Evolutionary conservation across 2,113 vertebrate genomes (phyloP).

Genomic region (Pungitius pungitius): DNA sequence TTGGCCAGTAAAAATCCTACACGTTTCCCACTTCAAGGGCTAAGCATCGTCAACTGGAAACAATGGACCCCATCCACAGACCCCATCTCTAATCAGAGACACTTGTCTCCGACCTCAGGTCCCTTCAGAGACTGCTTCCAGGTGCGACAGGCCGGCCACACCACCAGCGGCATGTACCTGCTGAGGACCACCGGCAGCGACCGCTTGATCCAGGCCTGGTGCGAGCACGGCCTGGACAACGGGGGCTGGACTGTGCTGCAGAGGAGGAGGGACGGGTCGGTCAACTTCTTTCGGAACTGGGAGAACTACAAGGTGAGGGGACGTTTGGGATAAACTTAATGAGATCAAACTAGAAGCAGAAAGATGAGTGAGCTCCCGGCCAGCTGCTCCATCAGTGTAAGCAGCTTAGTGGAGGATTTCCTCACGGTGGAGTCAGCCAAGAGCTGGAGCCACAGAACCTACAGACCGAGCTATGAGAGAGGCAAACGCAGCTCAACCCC

Average conservation of each 20-base stretch:
- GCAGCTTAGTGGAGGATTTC: constrained; percentile 47
- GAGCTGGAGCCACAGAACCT: constrained; percentile 30
- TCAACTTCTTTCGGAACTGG: constrained; percentile 99
- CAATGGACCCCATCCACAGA: no score
- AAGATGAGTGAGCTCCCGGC: constrained; percentile 4
- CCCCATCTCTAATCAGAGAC: not conserved
- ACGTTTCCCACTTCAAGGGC: not conserved
- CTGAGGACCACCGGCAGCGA: constrained; percentile 88
- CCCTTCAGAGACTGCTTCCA: constrained; percentile 95
- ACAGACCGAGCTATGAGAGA: constrained; percentile 28
- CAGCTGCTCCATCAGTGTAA: constrained; percentile 41
- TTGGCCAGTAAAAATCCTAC: no score
- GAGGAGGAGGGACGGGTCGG: constrained; percentile 92
- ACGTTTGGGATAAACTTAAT: not conserved
- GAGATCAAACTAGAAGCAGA: not conserved
- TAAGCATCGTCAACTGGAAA: not conserved
- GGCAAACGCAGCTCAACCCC: constrained; percentile 15
- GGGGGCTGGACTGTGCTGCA: constrained; percentile 98
- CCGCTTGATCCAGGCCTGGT: constrained; percentile 91
- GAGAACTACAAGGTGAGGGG: constrained; percentile 93
- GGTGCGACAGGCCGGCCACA: constrained; percentile 90
- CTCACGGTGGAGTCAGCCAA: constrained; percentile 33
- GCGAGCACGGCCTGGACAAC: constrained; percentile 93
- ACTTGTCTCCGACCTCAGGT: constrained; percentile 76
- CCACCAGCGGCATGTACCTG: constrained; percentile 94